Evolutionary conservation across 2,888 invertebrate genomes (phyloP), one percentile per base, ranked within the genome.

Genomic region (Timandra comae): DNA sequence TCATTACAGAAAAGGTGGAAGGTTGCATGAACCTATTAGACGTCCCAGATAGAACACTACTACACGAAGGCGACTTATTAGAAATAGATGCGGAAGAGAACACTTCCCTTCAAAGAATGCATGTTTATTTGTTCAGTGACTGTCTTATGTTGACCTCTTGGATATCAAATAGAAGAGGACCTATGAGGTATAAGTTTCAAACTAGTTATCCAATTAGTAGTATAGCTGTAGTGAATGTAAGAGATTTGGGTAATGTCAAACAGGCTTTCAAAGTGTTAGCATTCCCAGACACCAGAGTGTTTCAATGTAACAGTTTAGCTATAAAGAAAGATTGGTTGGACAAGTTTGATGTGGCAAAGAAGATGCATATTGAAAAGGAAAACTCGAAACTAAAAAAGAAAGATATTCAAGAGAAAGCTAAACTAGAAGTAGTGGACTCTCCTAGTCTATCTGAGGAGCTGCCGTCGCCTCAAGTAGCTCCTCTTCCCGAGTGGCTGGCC

Each of bases 211-310:
- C 95, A 52, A 87, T 96, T 24, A 95, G 95, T 63, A 95, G 93
- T 68, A 86, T 98, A 52, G 98, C 97, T 11, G 94, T 98, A 12
- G 97, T 98, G 0, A 98, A 98, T 74, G 96, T 98, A 30, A 88
- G 94, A 55, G 96, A 98, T 80, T 88, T 95, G 41, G 96, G 95
- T 29, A 93, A 92, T 43, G 92, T 96, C 1, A 96, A 96, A 68
- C 92, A 97, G 75, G 96, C 96, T 3, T 97, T 98, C 61, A 98
- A 98, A 77, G 90, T 98, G 6, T 86, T 98, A 47, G 96, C 96
- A 31, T 97, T 97, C 63, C 97, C 98, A 11, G 96, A 97, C 49
- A 94, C 96, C 0, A 90, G 96, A 63, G 92, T 97, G 28, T 97
- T 96, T 73, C 96, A 97, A 64, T 96, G 96, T 57, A 92, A 94